Base-by-base conservation (phyloP, 2,888 invertebrate genomes). In the Xestia c-nigrum region DNA sequence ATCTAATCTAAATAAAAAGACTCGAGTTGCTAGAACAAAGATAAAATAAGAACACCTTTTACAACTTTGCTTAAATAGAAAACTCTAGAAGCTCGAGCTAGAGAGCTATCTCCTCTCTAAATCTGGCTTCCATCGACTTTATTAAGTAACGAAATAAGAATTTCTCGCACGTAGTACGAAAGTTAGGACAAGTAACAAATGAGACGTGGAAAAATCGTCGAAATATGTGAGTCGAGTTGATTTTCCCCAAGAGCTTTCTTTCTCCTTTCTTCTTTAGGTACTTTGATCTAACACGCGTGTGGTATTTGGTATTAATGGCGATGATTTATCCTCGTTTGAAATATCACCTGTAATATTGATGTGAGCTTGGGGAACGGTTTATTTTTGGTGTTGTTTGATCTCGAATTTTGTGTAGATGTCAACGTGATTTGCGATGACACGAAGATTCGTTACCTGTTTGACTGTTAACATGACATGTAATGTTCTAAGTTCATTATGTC, bases 191-290 rank as follows among this genome's bases (percentile, higher is more conserved):
- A 91, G 93, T 94, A 94, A 95, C 94, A 94, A 95, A 95, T 94
- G 94, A 94, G 94, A 95, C 94, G 90, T 90, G 89, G 95, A 96
- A 94, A 95, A 95, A 95, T 95, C 90, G 93, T 88, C 90, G 87
- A 92, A 95, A 94, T 94, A 94, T 95, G 95, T 95, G 94, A 93
- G 92, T 89, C 76, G 92, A 92, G 94, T 94, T 93, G 94, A 95
- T 95, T 94, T 93, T 92, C 90, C 92, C 91, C 87, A 50, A 90
- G 90, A 92, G 92, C 85, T 88, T 91, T 89, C 78, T 79, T 82
- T 46, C 74, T 73, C 31, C 72, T 90, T 84, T 77, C 69, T 80
- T 84, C 80, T 78, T 61, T 57, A 71, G 84, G 83, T 88, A 88
- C 86, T 89, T 86, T 91, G 90, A 92, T 90, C 88, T 89, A 89